Evolutionary conservation across 2,888 invertebrate genomes (phyloP).

Genomic region (Euzophera pinguis): DNA sequence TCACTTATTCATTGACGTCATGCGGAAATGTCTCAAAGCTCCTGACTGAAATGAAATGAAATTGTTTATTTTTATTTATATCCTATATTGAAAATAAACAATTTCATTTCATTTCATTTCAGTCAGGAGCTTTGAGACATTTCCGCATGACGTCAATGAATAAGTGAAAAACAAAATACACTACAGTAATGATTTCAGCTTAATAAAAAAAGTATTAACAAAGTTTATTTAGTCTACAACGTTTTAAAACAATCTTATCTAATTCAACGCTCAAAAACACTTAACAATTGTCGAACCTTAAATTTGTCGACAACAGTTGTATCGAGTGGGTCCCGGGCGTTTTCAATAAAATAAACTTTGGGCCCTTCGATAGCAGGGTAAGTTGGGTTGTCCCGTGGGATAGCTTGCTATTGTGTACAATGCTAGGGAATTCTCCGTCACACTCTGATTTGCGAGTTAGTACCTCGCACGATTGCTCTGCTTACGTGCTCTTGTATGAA

Average conservation of each 20-base stretch:
- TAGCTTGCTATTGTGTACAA: conserved; percentile 11
- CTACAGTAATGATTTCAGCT: too few relatives aligned
- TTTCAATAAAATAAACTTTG: conserved; percentile 18
- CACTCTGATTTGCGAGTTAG: conserved; percentile 4
- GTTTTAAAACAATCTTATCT: neutral
- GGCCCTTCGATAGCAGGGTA: conserved; percentile 6
- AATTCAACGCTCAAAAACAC: neutral
- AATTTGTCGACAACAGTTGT: conserved; percentile 16
- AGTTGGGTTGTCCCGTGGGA: conserved; percentile 15
- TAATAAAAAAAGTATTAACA: too few relatives aligned
- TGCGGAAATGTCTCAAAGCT: too few relatives aligned
- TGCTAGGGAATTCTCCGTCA: conserved; percentile 1
- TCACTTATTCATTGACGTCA: too few relatives aligned
- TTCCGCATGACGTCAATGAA: too few relatives aligned
- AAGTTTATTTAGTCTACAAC: too few relatives aligned
- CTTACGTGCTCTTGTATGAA: neutral
- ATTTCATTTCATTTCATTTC: too few relatives aligned
- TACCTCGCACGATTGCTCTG: neutral
- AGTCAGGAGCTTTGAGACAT: too few relatives aligned
- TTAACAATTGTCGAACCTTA: conserved; percentile 13
- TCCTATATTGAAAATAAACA: too few relatives aligned
- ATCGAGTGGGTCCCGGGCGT: conserved; percentile 14
- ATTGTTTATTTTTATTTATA: too few relatives aligned
- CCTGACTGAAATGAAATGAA: too few relatives aligned
- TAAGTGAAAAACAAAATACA: too few relatives aligned